phyloP scores from a whole-genome alignment of 2,888 invertebrate genomes.

The Macropis europaea region DNA sequence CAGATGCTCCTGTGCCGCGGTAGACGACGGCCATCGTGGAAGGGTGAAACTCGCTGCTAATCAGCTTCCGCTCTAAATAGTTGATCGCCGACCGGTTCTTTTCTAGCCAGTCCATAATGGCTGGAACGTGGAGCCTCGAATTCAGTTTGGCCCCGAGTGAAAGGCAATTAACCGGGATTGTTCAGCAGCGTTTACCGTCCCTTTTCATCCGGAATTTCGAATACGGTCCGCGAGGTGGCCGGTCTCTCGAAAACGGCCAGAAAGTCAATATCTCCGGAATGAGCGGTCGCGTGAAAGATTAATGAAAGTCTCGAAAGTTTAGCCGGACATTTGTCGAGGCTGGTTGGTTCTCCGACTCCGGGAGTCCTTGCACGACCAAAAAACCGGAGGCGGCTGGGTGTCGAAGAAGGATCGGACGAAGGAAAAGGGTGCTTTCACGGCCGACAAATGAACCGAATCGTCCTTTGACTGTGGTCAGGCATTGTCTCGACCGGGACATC shows the following conservation, averaged over 20 bases:
- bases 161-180: conserved; percentile 51
- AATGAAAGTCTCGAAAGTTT: conserved; percentile 48
- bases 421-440: conserved; percentile 11
- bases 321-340: conserved; percentile 44
- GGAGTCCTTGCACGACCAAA: conserved; percentile 2
- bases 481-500: conserved; percentile 27
- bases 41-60: too few species aligned
- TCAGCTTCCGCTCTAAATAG: conserved; percentile 44
- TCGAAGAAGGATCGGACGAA: not conserved
- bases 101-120: not conserved
- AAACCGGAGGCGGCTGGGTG: not conserved
- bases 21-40: too few species aligned
- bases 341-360: conserved; percentile 33
- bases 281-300: conserved; percentile 47
- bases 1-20: too few species aligned
- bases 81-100: conserved; percentile 9
- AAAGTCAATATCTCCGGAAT: conserved; percentile 45
- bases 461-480: conserved; percentile 17
- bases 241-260: conserved; percentile 33
- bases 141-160: conserved; percentile 32
- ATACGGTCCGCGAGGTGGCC: conserved; percentile 25
- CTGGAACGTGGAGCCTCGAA: conserved; percentile 4
- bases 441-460: conserved; percentile 57
- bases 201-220: conserved; percentile 37
- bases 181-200: conserved; percentile 40